Evolutionary conservation across 2,888 invertebrate genomes (phyloP), one percentile per base, ranked within the genome.

Genomic region (Eugnorisma glareosa): DNA sequence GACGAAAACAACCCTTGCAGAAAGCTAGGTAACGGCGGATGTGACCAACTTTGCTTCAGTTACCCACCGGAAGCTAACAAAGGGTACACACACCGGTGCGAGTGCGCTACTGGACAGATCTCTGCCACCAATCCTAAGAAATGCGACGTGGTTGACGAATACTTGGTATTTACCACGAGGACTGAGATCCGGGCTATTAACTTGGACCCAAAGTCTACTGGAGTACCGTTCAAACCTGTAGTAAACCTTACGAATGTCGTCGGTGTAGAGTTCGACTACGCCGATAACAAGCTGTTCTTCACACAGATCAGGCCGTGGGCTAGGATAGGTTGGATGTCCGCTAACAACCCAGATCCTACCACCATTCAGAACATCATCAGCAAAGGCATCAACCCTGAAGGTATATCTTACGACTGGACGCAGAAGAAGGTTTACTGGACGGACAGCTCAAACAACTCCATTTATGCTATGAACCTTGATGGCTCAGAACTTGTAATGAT

Each of bases 401-500:
- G 99, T 8, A 98, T 99, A 82, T 99, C 99, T 0, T 99, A 99
- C 92, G 99, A 99, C 92, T 99, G 99, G 99, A 99, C 99, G 0
- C 99, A 99, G 88, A 98, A 98, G 92, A 99, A 99, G 93, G 98
- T 99, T 57, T 99, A 99, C 94, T 99, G 99, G 99, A 99, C 99
- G 0, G 99, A 99, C 91, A 99, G 99, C 45, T 98, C 98, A 0
- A 99, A 99, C 89, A 99, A 99, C 89, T 98, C 99, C 21, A 99
- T 99, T 75, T 99, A 99, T 90, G 98, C 99, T 0, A 99, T 99
- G 98, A 99, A 99, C 92, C 95, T 98, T 37, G 99, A 99, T 91
- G 99, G 99, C 3, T 97, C 98, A 0, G 98, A 99, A 88, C 95
- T 99, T 68, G 99, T 99, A 0, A 99, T 99, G 98, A 99, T 99